phyloP scores from a whole-genome alignment of 2,797 vertebrate genomes.

The Cuculus canorus region DNA sequence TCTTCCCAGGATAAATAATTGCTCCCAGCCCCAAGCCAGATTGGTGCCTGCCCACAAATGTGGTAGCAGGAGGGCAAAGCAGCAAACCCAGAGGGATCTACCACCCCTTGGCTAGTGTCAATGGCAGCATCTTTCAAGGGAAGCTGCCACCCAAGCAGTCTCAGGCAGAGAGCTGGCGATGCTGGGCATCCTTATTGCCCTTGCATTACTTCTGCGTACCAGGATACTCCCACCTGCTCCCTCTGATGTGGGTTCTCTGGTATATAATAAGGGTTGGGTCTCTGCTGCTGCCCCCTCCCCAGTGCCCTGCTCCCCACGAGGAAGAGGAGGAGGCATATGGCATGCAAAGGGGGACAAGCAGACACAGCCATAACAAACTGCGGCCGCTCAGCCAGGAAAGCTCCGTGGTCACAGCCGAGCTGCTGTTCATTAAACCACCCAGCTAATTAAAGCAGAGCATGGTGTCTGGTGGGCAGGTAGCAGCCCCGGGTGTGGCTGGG shows the following conservation, averaged over 20 bases:
- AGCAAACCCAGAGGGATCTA: fast-evolving
- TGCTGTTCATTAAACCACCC: not conserved
- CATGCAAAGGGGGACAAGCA: not conserved
- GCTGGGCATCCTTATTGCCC: not conserved
- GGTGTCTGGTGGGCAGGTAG: not conserved
- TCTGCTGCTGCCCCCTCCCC: fast-evolving
- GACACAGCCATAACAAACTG: not conserved
- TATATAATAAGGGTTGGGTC: not conserved
- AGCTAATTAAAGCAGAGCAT: not conserved
- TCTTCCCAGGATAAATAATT: not conserved
- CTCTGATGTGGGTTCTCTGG: not conserved
- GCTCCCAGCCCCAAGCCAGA: not conserved
- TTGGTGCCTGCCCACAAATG: fast-evolving
- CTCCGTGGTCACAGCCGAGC: not conserved
- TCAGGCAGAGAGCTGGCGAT: not conserved
- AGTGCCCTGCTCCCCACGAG: not conserved
- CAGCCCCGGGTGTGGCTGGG: not conserved
- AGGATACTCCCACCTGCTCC: not conserved
- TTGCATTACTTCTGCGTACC: not conserved
- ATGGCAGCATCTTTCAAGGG: not conserved
- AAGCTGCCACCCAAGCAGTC: not conserved
- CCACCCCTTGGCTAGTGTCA: not conserved
- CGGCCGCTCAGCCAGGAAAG: not conserved
- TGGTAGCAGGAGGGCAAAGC: not conserved
- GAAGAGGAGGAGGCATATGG: not conserved